Base-by-base conservation (phyloP, 1,140 invertebrate genomes). In the Odontomachus brunneus region DNA sequence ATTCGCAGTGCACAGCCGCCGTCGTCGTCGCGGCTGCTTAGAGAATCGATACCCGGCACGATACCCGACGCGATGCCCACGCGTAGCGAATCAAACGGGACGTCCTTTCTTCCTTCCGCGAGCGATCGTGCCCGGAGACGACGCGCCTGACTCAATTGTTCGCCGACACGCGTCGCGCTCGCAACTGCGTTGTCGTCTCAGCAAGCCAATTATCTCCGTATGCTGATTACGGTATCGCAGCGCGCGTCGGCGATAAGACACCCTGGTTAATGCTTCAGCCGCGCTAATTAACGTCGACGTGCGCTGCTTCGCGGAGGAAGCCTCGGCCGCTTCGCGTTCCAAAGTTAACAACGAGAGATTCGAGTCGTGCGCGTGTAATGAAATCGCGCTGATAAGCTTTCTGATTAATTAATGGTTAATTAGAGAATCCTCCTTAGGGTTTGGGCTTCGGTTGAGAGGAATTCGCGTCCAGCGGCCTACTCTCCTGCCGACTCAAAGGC, bases 41-140 rank as follows among this genome's bases (percentile, higher is more conserved):
- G 83, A 83, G n/a, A n/a, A 88, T 85, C 87, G 73, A 85, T 88
- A 88, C 74, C 81, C 69, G 71, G 26, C 44, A 38, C 78, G 69
- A 69, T 84, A 65, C 84, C 84, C 84, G 85, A 19, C 60, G 38
- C 78, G 69, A 69, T 84, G 71, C 84, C 84, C 84, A 88, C 86
- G 87, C 86, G 80, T 67, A 29, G 75, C 87, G 59, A 88, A 88
- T 88, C 84, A 75, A 88, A 88, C 90, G 90, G 89, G 88, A 91
- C 87, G 86, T 84, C 84, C 84, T 88, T 71, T 91, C 87, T 91
- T 90, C 87, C 89, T 91, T 91, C 89, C 88, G 87, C 87, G 88
- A 87, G 60, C 66, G 85, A 84, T 90, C 88, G 89, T 90, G 87
- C 85, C 51, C 71, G 72, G 83, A 74, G 49, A 88, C 38, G 38